Evolutionary conservation across 2,888 invertebrate species (phyloP).

Genomic region (Ethmia dodecea): DNA sequence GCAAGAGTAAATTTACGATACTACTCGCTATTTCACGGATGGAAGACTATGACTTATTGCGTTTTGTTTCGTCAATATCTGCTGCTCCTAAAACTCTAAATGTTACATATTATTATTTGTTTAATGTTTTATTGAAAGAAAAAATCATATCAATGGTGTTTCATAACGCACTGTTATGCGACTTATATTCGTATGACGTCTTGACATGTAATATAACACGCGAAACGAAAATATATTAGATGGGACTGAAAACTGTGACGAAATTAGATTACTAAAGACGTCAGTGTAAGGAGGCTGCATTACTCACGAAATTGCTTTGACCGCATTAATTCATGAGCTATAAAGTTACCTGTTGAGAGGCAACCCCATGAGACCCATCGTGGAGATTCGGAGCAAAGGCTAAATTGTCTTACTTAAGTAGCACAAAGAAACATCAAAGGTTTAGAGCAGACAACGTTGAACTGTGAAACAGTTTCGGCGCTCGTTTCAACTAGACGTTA

Average conservation of each 20-base stretch:
- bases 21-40: constrained; percentile 53
- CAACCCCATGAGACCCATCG: constrained; percentile 42
- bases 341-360: constrained; percentile 63
- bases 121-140: too few relatives aligned
- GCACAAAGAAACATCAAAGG: constrained; percentile 42
- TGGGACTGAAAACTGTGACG: constrained; percentile 8
- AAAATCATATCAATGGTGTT: too few relatives aligned
- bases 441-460: constrained; percentile 13
- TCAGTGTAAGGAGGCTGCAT: constrained; percentile 36
- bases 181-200: too few relatives aligned
- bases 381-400: constrained; percentile 48
- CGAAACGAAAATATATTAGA: too few relatives aligned
- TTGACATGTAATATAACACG: too few relatives aligned
- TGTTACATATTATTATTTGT: too few relatives aligned
- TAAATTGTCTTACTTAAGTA: constrained; percentile 56
- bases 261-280: constrained; percentile 35
- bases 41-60: constrained; percentile 48
- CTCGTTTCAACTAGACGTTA: not conserved
- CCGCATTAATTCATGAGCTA: constrained; percentile 55
- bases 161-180: too few relatives aligned
- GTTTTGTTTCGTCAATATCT: constrained; percentile 44
- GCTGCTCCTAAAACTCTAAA: constrained; percentile 6
- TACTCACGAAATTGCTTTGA: constrained; percentile 52
- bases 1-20: too few relatives aligned
- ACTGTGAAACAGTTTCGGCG: constrained; percentile 15